Base-by-base conservation (phyloP, 1,140 invertebrate genomes). In the Colletes latitarsis region DNA sequence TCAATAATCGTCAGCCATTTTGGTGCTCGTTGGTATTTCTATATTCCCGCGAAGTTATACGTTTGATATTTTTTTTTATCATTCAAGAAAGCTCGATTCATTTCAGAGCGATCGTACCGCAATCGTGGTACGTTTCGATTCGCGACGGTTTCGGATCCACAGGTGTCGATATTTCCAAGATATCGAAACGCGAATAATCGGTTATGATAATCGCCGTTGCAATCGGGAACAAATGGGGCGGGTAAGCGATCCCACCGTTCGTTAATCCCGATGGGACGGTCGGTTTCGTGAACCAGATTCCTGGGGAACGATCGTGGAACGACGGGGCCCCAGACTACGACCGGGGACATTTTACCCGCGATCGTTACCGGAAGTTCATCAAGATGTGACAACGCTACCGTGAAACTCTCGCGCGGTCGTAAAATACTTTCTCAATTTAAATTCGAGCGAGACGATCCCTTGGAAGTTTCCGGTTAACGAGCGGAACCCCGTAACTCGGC, bases 381-480 rank as follows among this genome's bases (percentile, higher is more conserved):
- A 93, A 93, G 93, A 93, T 93, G 92, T 92, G 92, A 93, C 92
- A 93, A 93, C 92, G 92, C 90, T 88, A 92, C 91, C 92, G 89
- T 92, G 90, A 93, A 93, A 92, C 91, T 92, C 89, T 87, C 69
- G 82, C 73, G 77, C 87, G 90, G 88, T 93, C 93, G 93, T 93
- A 93, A 93, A 93, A 93, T 93, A 93, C 92, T 93, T 93, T 93
- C 92, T 89, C 93, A 93, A 93, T 93, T 93, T 93, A 93, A 93
- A 93, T 93, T 93, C 92, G 84, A 93, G 88, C 90, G 87, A 87
- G 88, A 91, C 84, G 88, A 89, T 86, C 85, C 85, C 84, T 67
- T 80, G 84, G 82, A 92, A 92, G 83, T 91, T 91, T 88, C 75
- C 85, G 89, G 88, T 93, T 93, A 93, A 93, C 92, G 92, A 93